Evolutionary conservation across 2,888 invertebrate genomes (phyloP), one percentile per base, ranked within the genome.

Genomic region (Drosophila subquinaria): DNA sequence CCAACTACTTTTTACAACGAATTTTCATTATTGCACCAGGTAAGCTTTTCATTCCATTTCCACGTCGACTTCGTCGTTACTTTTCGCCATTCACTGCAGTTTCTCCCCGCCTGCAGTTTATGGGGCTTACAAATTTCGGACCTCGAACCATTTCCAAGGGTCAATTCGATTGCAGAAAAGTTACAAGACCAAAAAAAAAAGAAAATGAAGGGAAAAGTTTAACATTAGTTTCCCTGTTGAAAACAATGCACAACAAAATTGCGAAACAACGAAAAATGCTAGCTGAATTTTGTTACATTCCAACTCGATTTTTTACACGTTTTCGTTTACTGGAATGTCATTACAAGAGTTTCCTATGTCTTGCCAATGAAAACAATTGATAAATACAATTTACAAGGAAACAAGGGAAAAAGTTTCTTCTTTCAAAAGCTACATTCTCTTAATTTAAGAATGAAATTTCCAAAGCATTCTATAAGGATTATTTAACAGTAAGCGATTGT

Each of bases 1-100:
- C 69, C 73, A 83, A 87, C 89, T 72, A 89, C 77, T 66, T 82
- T 88, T 87, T 87, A 78, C 89, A 84, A 89, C 84, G 84, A 87
- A 83, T 81, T 84, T 84, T 87, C 84, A 88, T 82, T 83, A 89
- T 81, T 87, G 73, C 76, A 81, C 62, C 62, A 89, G 89, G 84
- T 84, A 83, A 84, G 84, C 60, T 61, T 71, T 70, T 55, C 57
- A 52, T 60, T 47, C 51, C 52, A 17, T 53, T 69, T 66, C n/a
- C 40, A 53, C 42, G 56, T 65, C 27, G 15, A 10, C 38, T 13
- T 59, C n/a, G 42, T 50, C 42, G 38, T 59, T 38, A 10, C 62
- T 50, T 50, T 74, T 68, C 51, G 64, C 60, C 62, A 45, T 72
- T 65, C 27, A 5, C 35, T 59, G 36, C 60, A 61, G 57, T 17